Conservation (phyloP, 2,888 invertebrate genomes). For the Aelia acuminata region DNA sequence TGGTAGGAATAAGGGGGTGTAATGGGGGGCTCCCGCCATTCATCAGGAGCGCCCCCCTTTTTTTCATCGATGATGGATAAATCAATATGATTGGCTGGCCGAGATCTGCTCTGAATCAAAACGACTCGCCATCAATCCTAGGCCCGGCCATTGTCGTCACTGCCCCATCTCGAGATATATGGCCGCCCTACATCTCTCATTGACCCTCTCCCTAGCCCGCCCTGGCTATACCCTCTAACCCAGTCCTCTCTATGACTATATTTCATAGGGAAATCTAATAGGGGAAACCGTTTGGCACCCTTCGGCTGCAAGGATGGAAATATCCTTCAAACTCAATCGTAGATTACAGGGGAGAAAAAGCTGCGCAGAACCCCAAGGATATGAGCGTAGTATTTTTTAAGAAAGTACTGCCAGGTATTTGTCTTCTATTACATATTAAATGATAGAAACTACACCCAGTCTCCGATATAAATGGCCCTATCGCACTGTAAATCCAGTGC, state of each 20-base stretch:
- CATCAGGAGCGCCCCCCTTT: not conserved
- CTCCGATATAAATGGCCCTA: too few relatives aligned
- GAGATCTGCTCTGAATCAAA: conserved; percentile 39
- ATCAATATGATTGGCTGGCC: conserved; percentile 44
- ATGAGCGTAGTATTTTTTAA: too few relatives aligned
- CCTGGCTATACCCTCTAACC: not conserved
- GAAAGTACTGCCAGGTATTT: too few relatives aligned
- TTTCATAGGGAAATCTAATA: not conserved
- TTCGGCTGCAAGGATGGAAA: not conserved
- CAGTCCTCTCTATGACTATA: not conserved
- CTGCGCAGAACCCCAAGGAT: too few relatives aligned
- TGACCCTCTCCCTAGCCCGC: not conserved
- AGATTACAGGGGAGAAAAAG: not conserved
- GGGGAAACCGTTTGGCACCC: not conserved
- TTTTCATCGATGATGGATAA: conserved; percentile 41
- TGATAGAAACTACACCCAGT: too few relatives aligned
- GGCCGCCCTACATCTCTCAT: not conserved
- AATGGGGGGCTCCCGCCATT: not conserved
- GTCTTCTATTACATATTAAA: too few relatives aligned
- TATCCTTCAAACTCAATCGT: not conserved
- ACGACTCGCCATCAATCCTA: conserved; percentile 13
- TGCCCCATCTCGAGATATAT: conserved; percentile 10
- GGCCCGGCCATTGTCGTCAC: not conserved
- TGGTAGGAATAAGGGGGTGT: too few relatives aligned
- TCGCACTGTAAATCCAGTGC: too few relatives aligned